phyloP scores from a whole-genome alignment of 1,140 invertebrate species.

The Eriosoma lanigerum region DNA sequence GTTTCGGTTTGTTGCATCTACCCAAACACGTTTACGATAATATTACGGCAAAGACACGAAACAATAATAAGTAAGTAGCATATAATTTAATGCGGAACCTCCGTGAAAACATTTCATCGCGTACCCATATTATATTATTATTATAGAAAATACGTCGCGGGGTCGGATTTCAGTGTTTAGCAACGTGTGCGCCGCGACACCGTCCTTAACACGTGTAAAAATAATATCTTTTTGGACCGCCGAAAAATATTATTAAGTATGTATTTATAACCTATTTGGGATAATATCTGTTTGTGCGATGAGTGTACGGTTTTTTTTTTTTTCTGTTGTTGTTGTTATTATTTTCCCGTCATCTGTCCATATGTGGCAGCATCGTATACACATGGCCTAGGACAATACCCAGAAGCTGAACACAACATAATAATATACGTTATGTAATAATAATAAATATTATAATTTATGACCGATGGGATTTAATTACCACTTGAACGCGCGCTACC shows the following conservation, averaged over 20 bases:
- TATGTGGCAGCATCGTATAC: not conserved
- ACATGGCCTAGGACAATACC: slow-evolving; percentile 44
- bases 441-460: not conserved
- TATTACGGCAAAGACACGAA: too few species aligned
- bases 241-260: too few species aligned
- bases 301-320: too few species aligned
- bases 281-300: too few species aligned
- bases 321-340: too few species aligned
- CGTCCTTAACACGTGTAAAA: slow-evolving; percentile 24
- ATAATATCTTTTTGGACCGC: slow-evolving; percentile 25
- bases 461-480: slow-evolving; percentile 13
- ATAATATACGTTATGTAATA: not conserved
- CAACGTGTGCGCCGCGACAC: not conserved
- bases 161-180: too few species aligned
- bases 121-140: not conserved
- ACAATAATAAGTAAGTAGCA: too few species aligned
- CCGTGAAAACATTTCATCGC: slow-evolving; percentile 23
- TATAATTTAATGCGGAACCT: not conserved
- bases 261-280: not conserved
- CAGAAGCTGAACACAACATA: slow-evolving; percentile 6
- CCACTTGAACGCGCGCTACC: not conserved
- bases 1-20: too few species aligned
- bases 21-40: too few species aligned
- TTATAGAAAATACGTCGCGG: not conserved
- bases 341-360: too few species aligned